These are phyloP conservation scores for Hafferia zeledoni DNA, from an alignment of 2,797 vertebrate species.

Conservation along the genomic window DNA sequence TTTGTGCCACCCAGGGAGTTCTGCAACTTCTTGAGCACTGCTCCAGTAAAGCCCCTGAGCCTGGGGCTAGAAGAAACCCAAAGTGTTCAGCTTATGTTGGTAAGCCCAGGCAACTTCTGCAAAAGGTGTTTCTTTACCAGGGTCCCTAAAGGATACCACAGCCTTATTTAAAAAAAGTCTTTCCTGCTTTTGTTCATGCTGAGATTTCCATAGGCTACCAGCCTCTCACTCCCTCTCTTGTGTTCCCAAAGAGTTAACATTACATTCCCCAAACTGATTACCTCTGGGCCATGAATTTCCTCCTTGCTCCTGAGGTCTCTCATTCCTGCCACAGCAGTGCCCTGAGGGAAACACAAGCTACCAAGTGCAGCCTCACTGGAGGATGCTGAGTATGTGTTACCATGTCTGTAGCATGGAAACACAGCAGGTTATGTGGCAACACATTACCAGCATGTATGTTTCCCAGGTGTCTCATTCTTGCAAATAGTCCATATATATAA, in stretches of 20 bases:
- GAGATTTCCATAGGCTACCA: neutral
- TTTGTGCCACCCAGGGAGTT: neutral
- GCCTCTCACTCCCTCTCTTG: neutral
- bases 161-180: neutral
- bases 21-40: rapidly evolving
- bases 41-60: neutral
- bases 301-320: neutral
- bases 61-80: neutral
- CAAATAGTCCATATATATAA: neutral
- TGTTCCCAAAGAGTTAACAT: neutral
- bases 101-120: neutral
- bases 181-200: neutral
- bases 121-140: neutral
- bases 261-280: neutral
- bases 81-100: neutral
- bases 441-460: neutral
- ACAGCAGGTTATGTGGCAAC: neutral
- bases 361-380: neutral
- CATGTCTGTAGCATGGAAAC: neutral
- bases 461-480: neutral
- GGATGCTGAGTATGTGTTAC: neutral
- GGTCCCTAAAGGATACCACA: neutral
- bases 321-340: neutral
- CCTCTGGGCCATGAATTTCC: neutral
- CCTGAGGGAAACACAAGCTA: neutral